Base-by-base conservation (phyloP, 64 coral and sea anemone genomes). In the Stylophora pistillata region DNA sequence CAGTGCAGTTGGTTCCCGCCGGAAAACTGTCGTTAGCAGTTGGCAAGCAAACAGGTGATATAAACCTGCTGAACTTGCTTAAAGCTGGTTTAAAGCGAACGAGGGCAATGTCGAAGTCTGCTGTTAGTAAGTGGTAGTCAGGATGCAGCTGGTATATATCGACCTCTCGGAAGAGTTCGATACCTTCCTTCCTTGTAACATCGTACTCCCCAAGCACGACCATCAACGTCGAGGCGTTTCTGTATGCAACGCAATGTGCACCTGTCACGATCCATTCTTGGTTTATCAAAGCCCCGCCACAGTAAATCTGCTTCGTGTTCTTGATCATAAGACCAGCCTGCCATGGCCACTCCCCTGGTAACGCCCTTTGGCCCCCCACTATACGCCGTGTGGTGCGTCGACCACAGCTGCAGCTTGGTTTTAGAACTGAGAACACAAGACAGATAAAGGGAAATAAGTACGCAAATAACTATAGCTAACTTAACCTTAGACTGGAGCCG, bases 341-440 rank as follows among this genome's bases (percentile, higher is more conserved):
- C 92, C 92, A 94, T 13, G 92, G 92, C 92, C 92, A 94, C 28
- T 78, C 80, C 15, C 92, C 92, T 25, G 92, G 92, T 21, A 70
- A 21, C 20, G 86, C 92, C 34, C 58, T 17, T 28, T 55, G 58
- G 2, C 92, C 92, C 16, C 92, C 92, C 10, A 94, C 92, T 52
- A 94, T 94, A 72, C 92, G 92, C 2, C 23, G 2, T 33, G 73
- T 59, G 16, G 74, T 74, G 58, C 86, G 86, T 23, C 70, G 73
- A 37, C 86, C 86, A 73, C 86, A 88, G 20, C n/a, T 60, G 32
- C 74, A 76, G 2, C 29, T 62, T n/a, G 86, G 86, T 9, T 76
- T 88, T 16, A 88, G 17, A 76, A 64, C 86, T 88, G 68, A 13
- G 29, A 61, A 26, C 1, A 11, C 26, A 7, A 77, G 18, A 27